These are phyloP conservation scores for Rhea americana DNA, from an alignment of 2,113 vertebrate genomes.

Conservation along the genomic window DNA sequence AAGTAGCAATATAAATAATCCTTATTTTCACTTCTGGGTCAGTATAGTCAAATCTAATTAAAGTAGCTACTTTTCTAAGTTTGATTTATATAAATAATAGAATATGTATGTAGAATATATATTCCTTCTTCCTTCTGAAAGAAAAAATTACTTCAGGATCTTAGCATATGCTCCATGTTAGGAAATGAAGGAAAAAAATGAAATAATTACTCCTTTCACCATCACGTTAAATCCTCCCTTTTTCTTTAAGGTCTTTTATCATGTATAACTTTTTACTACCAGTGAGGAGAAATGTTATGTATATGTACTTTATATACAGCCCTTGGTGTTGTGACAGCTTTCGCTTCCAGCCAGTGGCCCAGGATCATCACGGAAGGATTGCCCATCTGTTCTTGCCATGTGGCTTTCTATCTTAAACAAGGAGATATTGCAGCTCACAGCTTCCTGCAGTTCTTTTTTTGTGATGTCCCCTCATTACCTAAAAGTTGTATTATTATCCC, in stretches of 20 bases:
- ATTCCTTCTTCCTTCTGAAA: not conserved
- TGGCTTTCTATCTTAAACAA: conserved; percentile 48
- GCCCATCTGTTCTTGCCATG: conserved; percentile 69
- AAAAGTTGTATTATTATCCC: conserved; percentile 47
- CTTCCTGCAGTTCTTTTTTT: conserved; percentile 40
- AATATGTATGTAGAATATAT: not conserved
- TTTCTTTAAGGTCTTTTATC: conserved; percentile 10
- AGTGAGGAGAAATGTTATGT: not conserved
- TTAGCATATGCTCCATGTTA: conserved; percentile 7
- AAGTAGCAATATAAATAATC: not conserved
- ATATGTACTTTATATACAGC: conserved; percentile 12
- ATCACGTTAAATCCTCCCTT: not conserved
- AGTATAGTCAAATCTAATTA: not conserved
- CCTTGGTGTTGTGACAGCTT: conserved; percentile 24
- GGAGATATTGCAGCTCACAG: conserved; percentile 41
- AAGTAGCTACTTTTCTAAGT: not conserved
- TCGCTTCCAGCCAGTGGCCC: conserved; percentile 59
- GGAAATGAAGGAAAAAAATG: conserved; percentile 9
- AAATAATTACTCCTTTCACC: conserved; percentile 18
- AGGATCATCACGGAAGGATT: conserved; percentile 59
- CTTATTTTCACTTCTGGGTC: not conserved
- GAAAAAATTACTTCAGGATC: not conserved
- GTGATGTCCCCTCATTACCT: conserved; percentile 55
- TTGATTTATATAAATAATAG: not conserved
- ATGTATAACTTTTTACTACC: conserved; percentile 33